Evolutionary conservation across 2,888 invertebrate genomes (phyloP).

Genomic region (Aquatica leii): DNA sequence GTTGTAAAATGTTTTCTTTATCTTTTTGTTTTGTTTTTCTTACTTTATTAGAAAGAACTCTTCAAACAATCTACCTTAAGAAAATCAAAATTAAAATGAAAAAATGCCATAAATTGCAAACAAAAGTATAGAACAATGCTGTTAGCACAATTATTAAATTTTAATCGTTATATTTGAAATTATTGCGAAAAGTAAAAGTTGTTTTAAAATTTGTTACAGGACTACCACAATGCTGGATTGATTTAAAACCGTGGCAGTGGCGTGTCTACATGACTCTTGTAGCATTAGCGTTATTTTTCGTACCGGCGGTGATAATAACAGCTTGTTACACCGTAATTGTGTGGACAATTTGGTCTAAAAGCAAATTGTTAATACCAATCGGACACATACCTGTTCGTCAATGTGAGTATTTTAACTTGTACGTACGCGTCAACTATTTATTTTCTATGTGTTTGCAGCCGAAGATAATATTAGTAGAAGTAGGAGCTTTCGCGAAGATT

Average conservation of each 20-base stretch:
- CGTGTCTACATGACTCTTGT: slow-evolving; percentile 89
- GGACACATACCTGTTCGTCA: slow-evolving; percentile 54
- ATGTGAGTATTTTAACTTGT: slow-evolving; percentile 42
- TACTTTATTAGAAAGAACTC: too few relatives aligned
- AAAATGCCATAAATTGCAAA: too few relatives aligned
- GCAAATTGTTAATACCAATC: slow-evolving; percentile 67
- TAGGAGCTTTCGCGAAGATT: slow-evolving; percentile 53
- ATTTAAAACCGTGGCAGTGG: slow-evolving; percentile 80
- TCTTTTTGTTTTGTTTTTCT: too few relatives aligned
- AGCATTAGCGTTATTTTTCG: slow-evolving; percentile 80
- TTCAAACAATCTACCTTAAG: too few relatives aligned
- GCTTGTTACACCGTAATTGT: slow-evolving; percentile 92
- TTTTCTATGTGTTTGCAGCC: slow-evolving; percentile 46
- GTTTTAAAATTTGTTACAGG: too few relatives aligned
- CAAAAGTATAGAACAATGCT: too few relatives aligned
- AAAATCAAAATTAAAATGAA: too few relatives aligned
- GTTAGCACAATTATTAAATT: too few relatives aligned
- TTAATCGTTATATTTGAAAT: too few relatives aligned
- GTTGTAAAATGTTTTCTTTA: too few relatives aligned
- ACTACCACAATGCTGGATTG: slow-evolving; percentile 88
- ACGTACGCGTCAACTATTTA: neutral
- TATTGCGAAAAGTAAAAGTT: too few relatives aligned
- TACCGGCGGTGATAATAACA: slow-evolving; percentile 87
- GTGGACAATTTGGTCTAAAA: slow-evolving; percentile 90
- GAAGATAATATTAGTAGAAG: slow-evolving; percentile 52